phyloP scores from a whole-genome alignment of 1,140 invertebrate genomes.

The Drosophila pruinosa region DNA sequence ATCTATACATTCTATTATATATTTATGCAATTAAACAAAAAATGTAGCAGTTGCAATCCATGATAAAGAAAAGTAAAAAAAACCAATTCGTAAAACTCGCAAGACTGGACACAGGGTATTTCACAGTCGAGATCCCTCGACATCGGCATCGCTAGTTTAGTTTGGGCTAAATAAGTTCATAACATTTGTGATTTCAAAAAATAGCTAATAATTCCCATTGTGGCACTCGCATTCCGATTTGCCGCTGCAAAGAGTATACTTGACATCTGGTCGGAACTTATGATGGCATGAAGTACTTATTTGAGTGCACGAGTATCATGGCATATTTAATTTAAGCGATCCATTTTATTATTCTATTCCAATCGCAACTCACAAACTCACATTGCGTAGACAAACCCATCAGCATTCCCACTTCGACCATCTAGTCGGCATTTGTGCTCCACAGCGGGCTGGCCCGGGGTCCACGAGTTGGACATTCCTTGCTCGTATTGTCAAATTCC shows the following conservation, averaged over 20 bases:
- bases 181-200: too few species aligned
- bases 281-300: neutral
- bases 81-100: too few species aligned
- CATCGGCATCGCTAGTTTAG: too few species aligned
- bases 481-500: conserved; percentile 29
- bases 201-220: neutral
- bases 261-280: neutral
- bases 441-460: too few species aligned
- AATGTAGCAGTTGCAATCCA: too few species aligned
- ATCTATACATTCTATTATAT: too few species aligned
- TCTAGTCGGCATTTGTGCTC: neutral
- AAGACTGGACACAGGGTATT: too few species aligned
- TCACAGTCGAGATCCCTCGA: too few species aligned
- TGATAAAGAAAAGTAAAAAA: too few species aligned
- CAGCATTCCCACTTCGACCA: conserved; percentile 14
- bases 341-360: conserved; percentile 13
- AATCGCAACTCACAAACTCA: neutral
- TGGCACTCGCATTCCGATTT: neutral
- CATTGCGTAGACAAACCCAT: neutral
- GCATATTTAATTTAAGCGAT: conserved; percentile 17
- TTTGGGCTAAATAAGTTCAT: too few species aligned
- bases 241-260: neutral
- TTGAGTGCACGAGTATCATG: neutral
- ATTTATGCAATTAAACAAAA: too few species aligned
- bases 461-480: neutral